These are phyloP conservation scores for Magallana gigas DNA, from an alignment of 1,140 invertebrate species.

Conservation along the genomic window DNA sequence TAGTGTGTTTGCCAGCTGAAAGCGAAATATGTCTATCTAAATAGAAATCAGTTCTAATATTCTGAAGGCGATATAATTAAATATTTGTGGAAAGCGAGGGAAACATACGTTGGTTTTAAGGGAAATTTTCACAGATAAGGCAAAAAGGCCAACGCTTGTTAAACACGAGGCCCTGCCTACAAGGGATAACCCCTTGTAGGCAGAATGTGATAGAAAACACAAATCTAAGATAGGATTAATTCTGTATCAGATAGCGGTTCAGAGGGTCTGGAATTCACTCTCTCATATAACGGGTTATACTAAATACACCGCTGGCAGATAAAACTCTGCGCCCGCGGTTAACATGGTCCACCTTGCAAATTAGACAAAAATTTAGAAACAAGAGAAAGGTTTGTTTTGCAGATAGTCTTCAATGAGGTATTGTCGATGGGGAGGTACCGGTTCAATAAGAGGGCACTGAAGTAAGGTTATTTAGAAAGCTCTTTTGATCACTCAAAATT, in stretches of 20 bases:
- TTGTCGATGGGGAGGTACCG: not conserved
- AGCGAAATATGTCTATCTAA: conserved; percentile 27
- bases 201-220: conserved; percentile 28
- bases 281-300: not conserved
- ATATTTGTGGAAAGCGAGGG: conserved; percentile 29
- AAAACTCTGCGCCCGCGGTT: not conserved
- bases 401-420: not conserved
- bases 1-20: conserved; percentile 15
- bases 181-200: not conserved
- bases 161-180: not conserved
- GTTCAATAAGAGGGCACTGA: not conserved
- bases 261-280: conserved; percentile 2
- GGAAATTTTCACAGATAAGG: conserved; percentile 42
- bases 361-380: conserved; percentile 19
- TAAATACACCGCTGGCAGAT: not conserved
- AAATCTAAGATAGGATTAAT: conserved; percentile 2
- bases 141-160: conserved; percentile 26
- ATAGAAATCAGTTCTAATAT: conserved; percentile 13
- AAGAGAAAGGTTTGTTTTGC: not conserved
- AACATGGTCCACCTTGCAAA: not conserved
- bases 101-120: conserved; percentile 36
- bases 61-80: conserved; percentile 41
- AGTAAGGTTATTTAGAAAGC: not conserved
- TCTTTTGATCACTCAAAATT: conserved; percentile 26
- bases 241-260: not conserved